These are phyloP conservation scores for Mylabris phalerata DNA, from an alignment of 1,140 invertebrate genomes.

Conservation along the genomic window DNA sequence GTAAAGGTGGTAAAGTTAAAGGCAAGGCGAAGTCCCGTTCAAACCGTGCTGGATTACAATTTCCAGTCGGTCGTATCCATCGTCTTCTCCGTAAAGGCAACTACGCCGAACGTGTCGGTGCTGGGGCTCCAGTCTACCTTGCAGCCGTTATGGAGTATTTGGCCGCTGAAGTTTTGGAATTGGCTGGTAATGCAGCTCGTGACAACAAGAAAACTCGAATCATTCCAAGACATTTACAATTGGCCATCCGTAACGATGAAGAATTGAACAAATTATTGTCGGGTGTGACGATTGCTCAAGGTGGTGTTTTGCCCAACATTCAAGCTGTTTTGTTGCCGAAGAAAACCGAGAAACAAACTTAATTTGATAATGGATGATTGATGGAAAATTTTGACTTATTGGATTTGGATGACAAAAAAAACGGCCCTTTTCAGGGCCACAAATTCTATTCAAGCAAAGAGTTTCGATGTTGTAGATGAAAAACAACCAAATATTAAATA, in stretches of 20 bases:
- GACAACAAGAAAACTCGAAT: slow-evolving; percentile 61
- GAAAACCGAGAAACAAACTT: too few relatives aligned
- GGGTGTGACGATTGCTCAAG: too few relatives aligned
- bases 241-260: slow-evolving; percentile 81
- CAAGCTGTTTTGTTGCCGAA: too few relatives aligned
- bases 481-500: too few relatives aligned
- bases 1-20: not conserved
- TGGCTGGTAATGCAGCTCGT: slow-evolving; percentile 72
- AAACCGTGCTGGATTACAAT: slow-evolving; percentile 57
- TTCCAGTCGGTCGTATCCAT: slow-evolving; percentile 65
- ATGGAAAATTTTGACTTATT: too few relatives aligned
- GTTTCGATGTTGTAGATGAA: too few relatives aligned
- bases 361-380: too few relatives aligned
- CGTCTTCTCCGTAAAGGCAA: slow-evolving; percentile 61
- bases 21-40: not conserved
- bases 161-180: slow-evolving; percentile 62
- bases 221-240: slow-evolving; percentile 72
- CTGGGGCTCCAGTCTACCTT: too few relatives aligned
- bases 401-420: too few relatives aligned
- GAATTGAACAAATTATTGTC: slow-evolving; percentile 64
- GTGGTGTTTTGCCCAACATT: not conserved
- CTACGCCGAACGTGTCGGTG: slow-evolving; percentile 57
- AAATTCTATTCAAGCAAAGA: too few relatives aligned
- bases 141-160: too few relatives aligned
- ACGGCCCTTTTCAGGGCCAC: too few relatives aligned